phyloP scores from a whole-genome alignment of 1,140 invertebrate genomes.

The Eueides isabella region DNA sequence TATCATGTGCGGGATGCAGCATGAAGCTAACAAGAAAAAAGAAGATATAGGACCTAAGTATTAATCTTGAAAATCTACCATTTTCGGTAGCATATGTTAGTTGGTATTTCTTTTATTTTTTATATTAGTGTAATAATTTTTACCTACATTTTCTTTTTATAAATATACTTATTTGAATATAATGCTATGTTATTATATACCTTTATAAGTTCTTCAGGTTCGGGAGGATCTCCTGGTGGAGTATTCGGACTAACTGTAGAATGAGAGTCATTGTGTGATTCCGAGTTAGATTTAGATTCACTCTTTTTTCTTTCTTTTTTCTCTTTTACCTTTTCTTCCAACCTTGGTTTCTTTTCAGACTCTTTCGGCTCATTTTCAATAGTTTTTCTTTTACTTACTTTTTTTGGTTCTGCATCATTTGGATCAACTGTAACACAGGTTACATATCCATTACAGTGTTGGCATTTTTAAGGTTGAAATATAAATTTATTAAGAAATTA shows the following conservation, averaged over 20 bases:
- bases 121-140: too few species aligned
- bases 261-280: slow-evolving; percentile 88
- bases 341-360: slow-evolving; percentile 73
- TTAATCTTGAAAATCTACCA: too few species aligned
- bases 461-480: neutral
- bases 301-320: slow-evolving; percentile 61
- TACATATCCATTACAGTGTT: neutral
- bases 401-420: slow-evolving; percentile 61
- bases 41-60: too few species aligned
- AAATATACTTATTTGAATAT: neutral
- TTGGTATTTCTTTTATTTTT: too few species aligned
- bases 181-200: slow-evolving; percentile 58
- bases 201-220: slow-evolving; percentile 94
- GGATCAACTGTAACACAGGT: slow-evolving; percentile 65
- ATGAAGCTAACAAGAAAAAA: too few species aligned
- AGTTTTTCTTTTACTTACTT: slow-evolving; percentile 64
- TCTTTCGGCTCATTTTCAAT: slow-evolving; percentile 62
- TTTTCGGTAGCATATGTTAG: too few species aligned
- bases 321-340: slow-evolving; percentile 41
- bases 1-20: too few species aligned
- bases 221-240: slow-evolving; percentile 92
- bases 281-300: slow-evolving; percentile 83
- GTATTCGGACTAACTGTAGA: slow-evolving; percentile 89
- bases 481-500: neutral
- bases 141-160: too few species aligned